Conservation (phyloP, 1,140 invertebrate genomes). For the Ephestia elutella region DNA sequence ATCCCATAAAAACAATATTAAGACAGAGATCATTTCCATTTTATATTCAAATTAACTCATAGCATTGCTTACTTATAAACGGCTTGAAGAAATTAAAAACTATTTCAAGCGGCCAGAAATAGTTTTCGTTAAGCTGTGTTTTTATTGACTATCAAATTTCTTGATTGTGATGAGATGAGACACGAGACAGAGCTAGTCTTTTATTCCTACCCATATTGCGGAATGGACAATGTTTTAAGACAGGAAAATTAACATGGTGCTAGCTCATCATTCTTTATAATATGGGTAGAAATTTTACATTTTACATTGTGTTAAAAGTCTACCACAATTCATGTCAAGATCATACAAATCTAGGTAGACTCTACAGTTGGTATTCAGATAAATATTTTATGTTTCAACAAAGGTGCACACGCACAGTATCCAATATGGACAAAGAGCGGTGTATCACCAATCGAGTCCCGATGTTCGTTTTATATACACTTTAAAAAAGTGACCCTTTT, state of each 20-base stretch:
- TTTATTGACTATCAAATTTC: slow-evolving; percentile 1
- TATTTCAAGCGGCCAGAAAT: slow-evolving; percentile 63
- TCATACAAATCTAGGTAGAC: slow-evolving; percentile 71
- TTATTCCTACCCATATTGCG: slow-evolving; percentile 45
- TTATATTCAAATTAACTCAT: slow-evolving; percentile 10
- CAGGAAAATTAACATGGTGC: slow-evolving; percentile 47
- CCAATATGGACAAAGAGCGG: slow-evolving; percentile 69
- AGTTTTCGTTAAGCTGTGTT: slow-evolving; percentile 44
- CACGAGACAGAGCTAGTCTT: slow-evolving; percentile 62
- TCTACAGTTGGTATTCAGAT: slow-evolving; percentile 57
- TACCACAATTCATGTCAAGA: slow-evolving; percentile 70
- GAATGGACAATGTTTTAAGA: slow-evolving; percentile 29
- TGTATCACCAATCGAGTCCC: slow-evolving; percentile 48
- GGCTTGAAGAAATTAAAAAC: slow-evolving; percentile 47
- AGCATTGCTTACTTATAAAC: slow-evolving; percentile 17
- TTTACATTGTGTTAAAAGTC: slow-evolving; percentile 43
- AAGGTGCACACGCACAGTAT: slow-evolving; percentile 62
- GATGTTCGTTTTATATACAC: slow-evolving; percentile 67
- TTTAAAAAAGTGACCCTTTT: slow-evolving; percentile 64
- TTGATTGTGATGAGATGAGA: not conserved
- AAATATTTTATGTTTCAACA: slow-evolving; percentile 73
- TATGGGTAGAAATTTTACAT: slow-evolving; percentile 49
- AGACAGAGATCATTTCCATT: slow-evolving; percentile 7
- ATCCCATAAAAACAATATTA: slow-evolving; percentile 14
- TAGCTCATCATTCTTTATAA: slow-evolving; percentile 49